Conservation (phyloP, 2,113 vertebrate genomes). For the Austrofundulus limnaeus region DNA sequence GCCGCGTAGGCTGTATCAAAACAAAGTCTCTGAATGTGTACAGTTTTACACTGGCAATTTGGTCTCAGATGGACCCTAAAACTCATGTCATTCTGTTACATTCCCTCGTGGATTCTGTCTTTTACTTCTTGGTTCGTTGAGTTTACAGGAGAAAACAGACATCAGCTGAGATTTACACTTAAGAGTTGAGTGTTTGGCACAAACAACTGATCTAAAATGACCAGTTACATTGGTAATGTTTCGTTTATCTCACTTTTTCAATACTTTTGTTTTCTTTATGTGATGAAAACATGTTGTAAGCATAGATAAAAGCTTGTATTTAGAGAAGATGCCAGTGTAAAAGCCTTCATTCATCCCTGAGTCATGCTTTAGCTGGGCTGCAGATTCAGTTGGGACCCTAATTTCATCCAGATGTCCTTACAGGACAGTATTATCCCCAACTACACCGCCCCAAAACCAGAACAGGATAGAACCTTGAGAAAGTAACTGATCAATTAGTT, state of each 20-base stretch:
- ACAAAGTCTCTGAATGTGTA: slow-evolving; percentile 30
- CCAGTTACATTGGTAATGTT: background rate
- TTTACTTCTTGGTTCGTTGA: slow-evolving; percentile 6
- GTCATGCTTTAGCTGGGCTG: slow-evolving; percentile 73
- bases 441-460: slow-evolving; percentile 1
- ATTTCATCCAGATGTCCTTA: slow-evolving; percentile 77
- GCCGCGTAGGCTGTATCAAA: slow-evolving; percentile 54
- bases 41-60: slow-evolving; percentile 48
- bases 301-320: slow-evolving; percentile 22
- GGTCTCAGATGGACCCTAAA: slow-evolving; percentile 33
- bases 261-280: background rate
- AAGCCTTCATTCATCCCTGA: slow-evolving; percentile 73
- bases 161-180: slow-evolving; percentile 39
- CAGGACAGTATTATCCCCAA: slow-evolving; percentile 44
- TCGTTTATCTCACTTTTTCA: slow-evolving; percentile 8
- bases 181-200: slow-evolving; percentile 7
- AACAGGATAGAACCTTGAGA: slow-evolving; percentile 27
- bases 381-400: slow-evolving; percentile 69
- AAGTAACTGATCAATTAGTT: slow-evolving; percentile 38
- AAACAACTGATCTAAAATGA: slow-evolving; percentile 32
- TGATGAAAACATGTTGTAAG: background rate
- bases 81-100: slow-evolving; percentile 42
- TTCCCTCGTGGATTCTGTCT: slow-evolving; percentile 32
- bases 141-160: slow-evolving; percentile 41
- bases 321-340: slow-evolving; percentile 44